A percentile compares a stretch with the other conserved stretches of the same genome.
phyloP scores from a whole-genome alignment of 2,888 invertebrate species.

The Papilio demoleus region DNA sequence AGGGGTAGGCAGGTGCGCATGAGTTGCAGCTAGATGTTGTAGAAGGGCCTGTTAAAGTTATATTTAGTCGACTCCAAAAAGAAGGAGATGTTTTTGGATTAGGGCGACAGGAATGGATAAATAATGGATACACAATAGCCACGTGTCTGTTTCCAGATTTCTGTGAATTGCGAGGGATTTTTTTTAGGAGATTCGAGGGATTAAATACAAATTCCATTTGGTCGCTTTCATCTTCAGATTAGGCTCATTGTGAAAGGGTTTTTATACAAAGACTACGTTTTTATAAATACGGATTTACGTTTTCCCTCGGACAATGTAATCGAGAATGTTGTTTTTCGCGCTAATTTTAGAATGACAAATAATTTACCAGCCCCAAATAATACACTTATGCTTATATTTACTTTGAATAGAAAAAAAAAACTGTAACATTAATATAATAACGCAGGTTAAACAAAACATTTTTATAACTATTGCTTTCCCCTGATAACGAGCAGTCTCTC shows the following conservation, averaged over 20 bases:
- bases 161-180: conserved; percentile 12
- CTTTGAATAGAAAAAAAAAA: background rate
- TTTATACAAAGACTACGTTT: background rate
- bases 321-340: conserved; percentile 1
- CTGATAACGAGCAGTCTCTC: background rate
- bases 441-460: too few species aligned
- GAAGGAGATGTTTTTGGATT: conserved; percentile 17
- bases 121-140: conserved; percentile 33
- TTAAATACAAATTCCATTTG: conserved; percentile 34
- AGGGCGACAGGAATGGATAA: conserved; percentile 28
- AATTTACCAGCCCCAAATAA: background rate
- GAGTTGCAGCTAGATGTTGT: background rate
- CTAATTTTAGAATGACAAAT: background rate
- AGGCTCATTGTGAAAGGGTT: conserved; percentile 37
- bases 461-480: too few species aligned
- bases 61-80: background rate
- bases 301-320: background rate
- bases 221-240: conserved; percentile 37
- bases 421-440: too few species aligned
- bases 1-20: conserved; percentile 36
- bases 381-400: background rate
- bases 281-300: conserved; percentile 10
- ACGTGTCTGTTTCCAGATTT: conserved; percentile 36
- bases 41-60: background rate
- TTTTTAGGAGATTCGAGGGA: conserved; percentile 32